Conservation (phyloP, 2,888 invertebrate species). For the Microplitis manilae region DNA sequence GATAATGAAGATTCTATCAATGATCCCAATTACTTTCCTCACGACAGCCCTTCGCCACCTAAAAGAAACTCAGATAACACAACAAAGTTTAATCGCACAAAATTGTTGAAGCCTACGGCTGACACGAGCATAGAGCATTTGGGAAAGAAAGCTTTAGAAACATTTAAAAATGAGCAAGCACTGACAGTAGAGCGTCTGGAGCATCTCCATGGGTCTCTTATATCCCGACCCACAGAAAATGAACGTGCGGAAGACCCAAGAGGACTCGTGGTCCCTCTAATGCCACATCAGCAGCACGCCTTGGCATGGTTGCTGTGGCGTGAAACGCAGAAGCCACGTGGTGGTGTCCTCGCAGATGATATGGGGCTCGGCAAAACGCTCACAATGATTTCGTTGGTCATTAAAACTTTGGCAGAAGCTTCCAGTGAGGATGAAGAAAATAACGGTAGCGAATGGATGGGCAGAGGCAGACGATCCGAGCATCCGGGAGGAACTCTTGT, state of each 20-base stretch:
- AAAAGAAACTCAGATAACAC: background rate
- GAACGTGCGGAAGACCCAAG: slow-evolving; percentile 76
- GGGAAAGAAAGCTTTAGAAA: slow-evolving; percentile 76
- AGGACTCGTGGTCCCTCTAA: slow-evolving; percentile 75
- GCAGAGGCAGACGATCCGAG: slow-evolving; percentile 31
- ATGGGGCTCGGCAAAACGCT: slow-evolving; percentile 90
- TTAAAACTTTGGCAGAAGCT: slow-evolving; percentile 59
- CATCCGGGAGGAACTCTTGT: slow-evolving; percentile 84
- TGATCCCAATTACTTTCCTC: background rate
- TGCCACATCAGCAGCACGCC: slow-evolving; percentile 89
- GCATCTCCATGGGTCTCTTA: slow-evolving; percentile 81
- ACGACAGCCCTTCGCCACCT: background rate
- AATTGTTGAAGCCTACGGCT: slow-evolving; percentile 21
- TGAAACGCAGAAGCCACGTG: slow-evolving; percentile 87
- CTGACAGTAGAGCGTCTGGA: slow-evolving; percentile 82
- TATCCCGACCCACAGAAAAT: slow-evolving; percentile 78
- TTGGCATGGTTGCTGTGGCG: slow-evolving; percentile 92
- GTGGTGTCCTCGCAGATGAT: slow-evolving; percentile 90
- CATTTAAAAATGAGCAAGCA: slow-evolving; percentile 79
- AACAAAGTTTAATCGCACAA: background rate
- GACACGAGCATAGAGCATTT: slow-evolving; percentile 45
- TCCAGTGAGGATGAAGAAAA: slow-evolving; percentile 61
- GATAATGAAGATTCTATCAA: background rate
- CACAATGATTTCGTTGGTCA: slow-evolving; percentile 84
- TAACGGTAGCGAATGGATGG: slow-evolving; percentile 58